Percentiles rank a stretch among this genome's conserved stretches.
Conservation (phyloP, 1,140 invertebrate species). For the Babylonia areolata region DNA sequence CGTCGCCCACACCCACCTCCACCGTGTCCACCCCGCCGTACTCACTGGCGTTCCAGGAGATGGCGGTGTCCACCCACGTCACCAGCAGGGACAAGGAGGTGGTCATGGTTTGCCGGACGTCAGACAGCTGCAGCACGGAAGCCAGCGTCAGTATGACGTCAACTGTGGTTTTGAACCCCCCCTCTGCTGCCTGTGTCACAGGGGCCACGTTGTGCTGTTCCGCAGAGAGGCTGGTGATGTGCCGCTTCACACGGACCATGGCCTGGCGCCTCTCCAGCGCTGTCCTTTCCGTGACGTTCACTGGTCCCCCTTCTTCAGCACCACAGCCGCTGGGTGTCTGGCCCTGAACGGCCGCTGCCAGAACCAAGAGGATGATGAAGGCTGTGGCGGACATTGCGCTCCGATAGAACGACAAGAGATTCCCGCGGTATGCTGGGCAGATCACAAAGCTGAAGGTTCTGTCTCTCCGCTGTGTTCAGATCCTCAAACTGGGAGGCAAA, state of each 20-base stretch:
- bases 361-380: neutral
- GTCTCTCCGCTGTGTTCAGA: too few species aligned
- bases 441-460: too few species aligned
- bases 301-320: neutral
- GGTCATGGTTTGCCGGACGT: slow-evolving; percentile 43
- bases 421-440: too few species aligned
- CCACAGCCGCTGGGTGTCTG: neutral
- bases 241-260: neutral
- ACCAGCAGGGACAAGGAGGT: slow-evolving; percentile 40
- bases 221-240: neutral
- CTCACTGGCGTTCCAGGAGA: slow-evolving; percentile 76
- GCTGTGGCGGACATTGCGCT: neutral
- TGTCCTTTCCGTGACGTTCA: neutral
- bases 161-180: neutral
- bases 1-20: slow-evolving; percentile 74
- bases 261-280: neutral
- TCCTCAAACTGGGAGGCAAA: too few species aligned
- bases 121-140: neutral
- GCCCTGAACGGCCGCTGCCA: neutral
- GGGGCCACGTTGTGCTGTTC: neutral
- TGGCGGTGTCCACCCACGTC: slow-evolving; percentile 76
- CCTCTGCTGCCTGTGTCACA: neutral
- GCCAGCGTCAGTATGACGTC: neutral
- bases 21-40: slow-evolving; percentile 75
- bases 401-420: too few species aligned